These are phyloP conservation scores for Samia ricini DNA, from an alignment of 1,140 invertebrate species.

Conservation along the genomic window DNA sequence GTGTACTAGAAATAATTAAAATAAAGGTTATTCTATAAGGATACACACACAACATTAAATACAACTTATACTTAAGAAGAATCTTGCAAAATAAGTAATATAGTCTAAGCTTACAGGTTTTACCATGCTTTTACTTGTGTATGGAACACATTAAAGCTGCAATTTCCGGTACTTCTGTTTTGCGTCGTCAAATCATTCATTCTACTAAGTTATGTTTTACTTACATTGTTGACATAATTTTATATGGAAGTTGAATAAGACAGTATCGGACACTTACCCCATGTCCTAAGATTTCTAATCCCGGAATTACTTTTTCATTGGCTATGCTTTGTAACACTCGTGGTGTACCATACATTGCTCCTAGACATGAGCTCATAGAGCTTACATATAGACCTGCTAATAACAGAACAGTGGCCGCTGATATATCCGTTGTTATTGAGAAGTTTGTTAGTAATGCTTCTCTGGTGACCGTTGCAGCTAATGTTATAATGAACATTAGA, in stretches of 20 bases:
- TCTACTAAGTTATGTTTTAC: not conserved
- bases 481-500: constrained; percentile 91
- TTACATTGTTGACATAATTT: not conserved
- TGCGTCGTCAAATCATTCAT: no score
- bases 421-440: constrained; percentile 94
- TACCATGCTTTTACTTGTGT: no score
- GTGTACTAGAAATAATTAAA: no score
- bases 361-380: constrained; percentile 95
- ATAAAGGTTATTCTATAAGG: no score
- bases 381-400: constrained; percentile 96
- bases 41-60: no score
- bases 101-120: no score
- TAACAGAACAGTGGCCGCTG: constrained; percentile 88
- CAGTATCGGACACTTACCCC: constrained; percentile 83
- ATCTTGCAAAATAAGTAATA: no score
- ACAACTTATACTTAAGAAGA: no score
- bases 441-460: constrained; percentile 87
- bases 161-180: no score
- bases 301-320: constrained; percentile 96
- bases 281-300: constrained; percentile 89
- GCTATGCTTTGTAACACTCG: constrained; percentile 96
- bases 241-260: not conserved
- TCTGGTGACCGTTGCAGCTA: constrained; percentile 92
- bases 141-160: no score
- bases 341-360: constrained; percentile 96